A percentile compares a stretch with the other conserved stretches of the same genome.
phyloP scores from a whole-genome alignment of 2,888 invertebrate genomes.

The Pyralis farinalis region DNA sequence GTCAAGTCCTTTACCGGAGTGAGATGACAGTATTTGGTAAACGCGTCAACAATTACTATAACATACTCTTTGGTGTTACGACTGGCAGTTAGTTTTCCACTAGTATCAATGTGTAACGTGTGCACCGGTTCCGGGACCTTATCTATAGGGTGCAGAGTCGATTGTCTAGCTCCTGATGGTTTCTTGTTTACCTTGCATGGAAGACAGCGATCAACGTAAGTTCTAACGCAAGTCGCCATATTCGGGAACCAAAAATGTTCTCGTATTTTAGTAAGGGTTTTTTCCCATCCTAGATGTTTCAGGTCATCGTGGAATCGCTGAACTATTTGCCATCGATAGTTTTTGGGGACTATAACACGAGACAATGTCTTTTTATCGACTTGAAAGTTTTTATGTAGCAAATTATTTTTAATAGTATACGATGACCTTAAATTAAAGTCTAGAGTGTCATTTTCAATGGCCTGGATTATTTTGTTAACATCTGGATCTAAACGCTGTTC shows the following conservation, averaged over 20 bases:
- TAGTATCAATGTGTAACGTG: constrained; percentile 15
- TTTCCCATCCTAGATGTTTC: constrained; percentile 16
- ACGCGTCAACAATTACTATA: constrained; percentile 15
- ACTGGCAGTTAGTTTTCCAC: constrained; percentile 13
- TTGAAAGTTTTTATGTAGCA: not conserved
- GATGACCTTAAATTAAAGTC: not conserved
- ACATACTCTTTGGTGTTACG: constrained; percentile 12
- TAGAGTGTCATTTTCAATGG: not conserved
- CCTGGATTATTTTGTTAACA: constrained; percentile 12
- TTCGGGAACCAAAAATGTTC: constrained; percentile 1
- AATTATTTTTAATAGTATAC: not conserved
- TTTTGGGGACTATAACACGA: constrained; percentile 6
- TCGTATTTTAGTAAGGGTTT: constrained; percentile 9
- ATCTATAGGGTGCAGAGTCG: constrained; percentile 13
- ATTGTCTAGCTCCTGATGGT: constrained; percentile 10
- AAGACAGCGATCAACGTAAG: constrained; percentile 1
- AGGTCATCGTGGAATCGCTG: constrained; percentile 11
- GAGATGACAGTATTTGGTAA: not conserved
- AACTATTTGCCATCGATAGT: constrained; percentile 11
- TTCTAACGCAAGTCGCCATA: not conserved
- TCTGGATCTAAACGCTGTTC: constrained; percentile 11
- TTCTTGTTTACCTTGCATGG: not conserved
- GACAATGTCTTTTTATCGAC: not conserved
- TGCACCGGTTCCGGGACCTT: constrained; percentile 13
- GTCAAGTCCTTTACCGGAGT: not conserved